A percentile compares a stretch with the other conserved stretches of the same genome.
phyloP scores from a whole-genome alignment of 2,113 vertebrate species.

The Notothenia coriiceps region DNA sequence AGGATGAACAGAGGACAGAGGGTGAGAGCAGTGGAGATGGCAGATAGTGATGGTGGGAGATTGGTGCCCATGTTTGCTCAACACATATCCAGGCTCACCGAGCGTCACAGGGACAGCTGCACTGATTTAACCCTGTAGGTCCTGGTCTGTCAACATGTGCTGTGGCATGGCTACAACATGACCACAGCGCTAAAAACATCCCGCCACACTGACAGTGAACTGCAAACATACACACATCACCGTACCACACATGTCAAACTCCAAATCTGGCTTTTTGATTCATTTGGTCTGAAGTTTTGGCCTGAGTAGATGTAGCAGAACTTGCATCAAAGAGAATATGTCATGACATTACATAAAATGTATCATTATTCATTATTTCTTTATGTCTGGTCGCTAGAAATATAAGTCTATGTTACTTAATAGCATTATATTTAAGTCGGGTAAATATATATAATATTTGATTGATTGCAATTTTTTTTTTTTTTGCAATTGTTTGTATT shows the following conservation, averaged over 20 bases:
- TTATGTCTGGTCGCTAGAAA: too few species aligned
- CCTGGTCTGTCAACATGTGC: conserved; percentile 75
- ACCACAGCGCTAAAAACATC: conserved; percentile 6
- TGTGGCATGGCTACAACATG: conserved; percentile 27
- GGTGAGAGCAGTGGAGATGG: conserved; percentile 63
- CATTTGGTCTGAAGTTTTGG: too few species aligned
- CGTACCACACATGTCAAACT: neutral
- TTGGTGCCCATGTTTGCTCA: conserved; percentile 66
- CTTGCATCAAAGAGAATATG: too few species aligned
- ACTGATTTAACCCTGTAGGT: conserved; percentile 84
- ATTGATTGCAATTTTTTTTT: too few species aligned
- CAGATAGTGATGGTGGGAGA: neutral
- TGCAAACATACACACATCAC: conserved; percentile 3
- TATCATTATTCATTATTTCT: too few species aligned
- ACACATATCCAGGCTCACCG: conserved; percentile 45
- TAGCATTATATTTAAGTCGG: too few species aligned
- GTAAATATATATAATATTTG: too few species aligned
- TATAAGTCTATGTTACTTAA: too few species aligned
- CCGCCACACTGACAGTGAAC: neutral
- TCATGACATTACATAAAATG: too few species aligned
- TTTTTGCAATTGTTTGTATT: too few species aligned
- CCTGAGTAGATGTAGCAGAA: too few species aligned
- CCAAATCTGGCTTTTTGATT: too few species aligned
- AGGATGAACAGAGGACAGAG: conserved; percentile 64
- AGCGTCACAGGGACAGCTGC: conserved; percentile 82